A percentile compares a stretch with the other conserved stretches of the same genome.
phyloP scores from a whole-genome alignment of 2,888 invertebrate species.

The Meteorus colon region DNA sequence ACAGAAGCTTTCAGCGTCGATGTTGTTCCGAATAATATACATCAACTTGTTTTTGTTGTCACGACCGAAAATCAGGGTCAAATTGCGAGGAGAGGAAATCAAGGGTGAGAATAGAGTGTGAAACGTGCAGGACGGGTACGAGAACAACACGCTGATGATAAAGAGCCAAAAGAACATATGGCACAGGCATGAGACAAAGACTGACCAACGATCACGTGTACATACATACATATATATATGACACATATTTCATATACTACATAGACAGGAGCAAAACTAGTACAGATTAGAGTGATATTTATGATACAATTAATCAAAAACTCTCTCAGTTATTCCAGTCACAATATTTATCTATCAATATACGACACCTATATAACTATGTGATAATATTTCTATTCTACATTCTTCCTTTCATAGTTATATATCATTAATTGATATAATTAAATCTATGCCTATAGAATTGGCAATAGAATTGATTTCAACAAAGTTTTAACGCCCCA shows the following conservation, averaged over 20 bases:
- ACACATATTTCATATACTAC: constrained; percentile 11
- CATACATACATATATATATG: constrained; percentile 19
- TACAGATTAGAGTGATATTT: constrained; percentile 68
- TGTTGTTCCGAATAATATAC: constrained; percentile 9
- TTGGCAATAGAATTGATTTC: no score
- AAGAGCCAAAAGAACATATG: constrained; percentile 24
- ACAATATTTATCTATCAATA: constrained; percentile 61
- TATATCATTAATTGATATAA: no score
- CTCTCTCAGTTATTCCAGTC: constrained; percentile 54
- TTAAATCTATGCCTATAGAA: no score
- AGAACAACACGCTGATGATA: constrained; percentile 26
- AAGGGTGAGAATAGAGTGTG: constrained; percentile 12
- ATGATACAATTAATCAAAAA: constrained; percentile 68
- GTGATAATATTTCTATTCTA: background rate
- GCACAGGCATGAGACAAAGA: constrained; percentile 23
- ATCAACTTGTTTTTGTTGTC: constrained; percentile 14
- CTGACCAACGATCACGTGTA: constrained; percentile 25
- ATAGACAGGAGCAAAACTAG: constrained; percentile 40
- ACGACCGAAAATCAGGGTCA: background rate
- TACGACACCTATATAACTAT: constrained; percentile 37
- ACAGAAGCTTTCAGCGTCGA: constrained; percentile 10
- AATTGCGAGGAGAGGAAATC: constrained; percentile 2
- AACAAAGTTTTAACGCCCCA: no score
- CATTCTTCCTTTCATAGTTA: no score
- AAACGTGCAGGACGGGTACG: constrained; percentile 26